Base-by-base conservation (phyloP, 2,113 vertebrate genomes). In the Dipodomys merriami region DNA sequence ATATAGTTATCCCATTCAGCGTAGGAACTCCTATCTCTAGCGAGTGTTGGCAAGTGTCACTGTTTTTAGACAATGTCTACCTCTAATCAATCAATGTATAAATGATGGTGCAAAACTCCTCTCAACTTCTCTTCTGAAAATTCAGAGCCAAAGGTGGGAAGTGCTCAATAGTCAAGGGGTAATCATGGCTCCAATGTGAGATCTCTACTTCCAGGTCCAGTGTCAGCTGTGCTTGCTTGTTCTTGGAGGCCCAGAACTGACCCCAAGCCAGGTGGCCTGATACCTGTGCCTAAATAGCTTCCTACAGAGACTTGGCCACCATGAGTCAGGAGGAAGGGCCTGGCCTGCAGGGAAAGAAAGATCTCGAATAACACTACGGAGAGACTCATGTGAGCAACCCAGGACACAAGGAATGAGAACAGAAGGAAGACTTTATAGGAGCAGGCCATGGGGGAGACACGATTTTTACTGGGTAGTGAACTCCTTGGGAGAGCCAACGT, bases 11-110 rank as follows among this genome's bases (percentile, higher is more conserved):
- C 27, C 29, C n/a, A 13, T 65, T 44, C 73, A n/a, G 10, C 7
- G 72, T 23, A 44, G 64, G 20, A 13, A 22, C 8, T 20, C 57
- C 65, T 49, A 20, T 46, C 9, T 25, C 10, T 13, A 9, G 9
- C 46, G 29, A 30, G 35, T 30, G 44, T 5, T 83, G 39, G n/a
- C 0, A 0, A 73, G 25, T 4, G 5, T 10, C 20, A 44, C 6
- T 11, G 2, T 65, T 73, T 65, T 57, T 65, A 73, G 44, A 39
- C 29, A 64, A 74, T 64, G 30, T 18, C 53, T 72, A 7, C 5
- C 46, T 82, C 78, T 46, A 53, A 22, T 74, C 8, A 91, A 62
- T 4, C 18, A 25, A 2, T 7, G 33, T 35, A 49, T 2, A 49
- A 49, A 49, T 49, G 49, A 49, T 49, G 49, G 15, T 62, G 73